These are phyloP conservation scores for Urosaurus nigricauda DNA, from an alignment of 2,797 vertebrate genomes.

Conservation along the genomic window DNA sequence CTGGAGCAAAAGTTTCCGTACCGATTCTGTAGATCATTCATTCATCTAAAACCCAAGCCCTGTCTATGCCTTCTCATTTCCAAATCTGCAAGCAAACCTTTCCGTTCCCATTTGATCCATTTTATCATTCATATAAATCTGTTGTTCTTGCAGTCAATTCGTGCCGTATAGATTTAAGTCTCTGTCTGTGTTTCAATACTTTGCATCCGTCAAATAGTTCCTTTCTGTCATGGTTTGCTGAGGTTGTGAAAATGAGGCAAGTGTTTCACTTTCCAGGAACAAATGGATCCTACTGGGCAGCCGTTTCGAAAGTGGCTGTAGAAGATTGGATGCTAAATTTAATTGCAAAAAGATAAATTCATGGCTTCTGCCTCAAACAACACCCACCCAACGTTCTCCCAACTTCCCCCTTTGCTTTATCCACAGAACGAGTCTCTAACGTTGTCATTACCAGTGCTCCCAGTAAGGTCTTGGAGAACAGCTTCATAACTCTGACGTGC, in stretches of 20 bases:
- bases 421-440: slow-evolving; percentile 4
- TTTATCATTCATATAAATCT: not conserved
- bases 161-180: too few species aligned
- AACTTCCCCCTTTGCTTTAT: not conserved
- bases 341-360: not conserved
- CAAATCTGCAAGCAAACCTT: not conserved
- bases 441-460: not conserved
- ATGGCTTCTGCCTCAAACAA: not conserved
- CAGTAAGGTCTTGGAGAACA: not conserved
- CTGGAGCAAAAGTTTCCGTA: not conserved
- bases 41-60: not conserved
- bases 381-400: not conserved
- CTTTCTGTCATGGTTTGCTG: not conserved
- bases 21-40: not conserved
- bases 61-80: not conserved
- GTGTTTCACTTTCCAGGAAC: too few species aligned
- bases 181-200: not conserved
- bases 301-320: not conserved
- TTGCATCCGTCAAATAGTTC: not conserved
- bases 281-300: not conserved
- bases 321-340: not conserved
- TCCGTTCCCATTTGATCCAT: too few species aligned
- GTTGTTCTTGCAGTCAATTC: too few species aligned
- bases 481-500: slow-evolving; percentile 1
- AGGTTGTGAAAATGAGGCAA: too few species aligned